Base-by-base conservation (phyloP, 2,797 vertebrate species). In the Alosa sapidissima region DNA sequence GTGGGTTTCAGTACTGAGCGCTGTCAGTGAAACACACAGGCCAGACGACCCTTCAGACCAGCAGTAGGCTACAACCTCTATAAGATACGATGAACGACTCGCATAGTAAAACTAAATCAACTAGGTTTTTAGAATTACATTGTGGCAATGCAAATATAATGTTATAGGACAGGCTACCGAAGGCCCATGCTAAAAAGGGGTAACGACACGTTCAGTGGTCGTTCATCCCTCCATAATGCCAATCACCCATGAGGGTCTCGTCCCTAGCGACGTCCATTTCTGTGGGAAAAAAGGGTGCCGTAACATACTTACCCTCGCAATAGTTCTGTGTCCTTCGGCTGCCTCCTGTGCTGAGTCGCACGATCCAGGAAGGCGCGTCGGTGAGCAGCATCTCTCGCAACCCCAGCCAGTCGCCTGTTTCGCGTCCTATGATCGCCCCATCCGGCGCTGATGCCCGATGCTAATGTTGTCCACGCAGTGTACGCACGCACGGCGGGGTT, bases 281-380 rank as follows among this genome's bases (percentile, higher is more conserved):
- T 19, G 41, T 78, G 72, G 52, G 21, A 19, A 19, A 19, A 21
- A 81, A 81, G 41, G 8, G 10, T 28, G 13, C 16, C 24, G 58
- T 81, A 16, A 8, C 0, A 72, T 51, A 81, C 84, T 85, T 36
- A 85, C 84, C 84, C 81, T 85, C 78, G 58, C 84, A n/a, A 82
- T 48, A 81, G n/a, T 62, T 28, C 48, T 49, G 58, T 49, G 65
- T 85, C 84, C 54, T 62, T 33, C 14, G 51, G 24, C 78, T 81
- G 24, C 51, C 72, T 47, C 52, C 41, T 10, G 14, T 19, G 83
- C 83, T 52, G 62, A 65, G 78, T 84, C 72, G 49, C 72, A 21
- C n/a, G 49, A 81, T 52, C 83, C 83, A 60, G 49, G 36, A 54
- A 36, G 41, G 83, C 51, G 52, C 81, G 21, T 81, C 45, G 48